Percentiles rank a stretch among this genome's conserved stretches.
phyloP scores from a whole-genome alignment of 2,797 vertebrate species.

The Limosa lapponica region DNA sequence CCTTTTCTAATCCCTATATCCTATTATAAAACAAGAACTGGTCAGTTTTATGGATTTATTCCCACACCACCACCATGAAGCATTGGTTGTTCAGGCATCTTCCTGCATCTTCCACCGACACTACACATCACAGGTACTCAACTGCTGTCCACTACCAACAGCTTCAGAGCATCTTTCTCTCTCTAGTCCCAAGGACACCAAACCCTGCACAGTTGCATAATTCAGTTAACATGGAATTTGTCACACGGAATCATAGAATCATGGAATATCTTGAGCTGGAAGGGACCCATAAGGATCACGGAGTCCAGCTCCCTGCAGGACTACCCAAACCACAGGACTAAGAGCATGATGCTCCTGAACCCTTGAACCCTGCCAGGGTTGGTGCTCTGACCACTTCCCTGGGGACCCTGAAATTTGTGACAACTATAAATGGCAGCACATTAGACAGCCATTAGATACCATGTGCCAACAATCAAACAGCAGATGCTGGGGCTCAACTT shows the following conservation, averaged over 20 bases:
- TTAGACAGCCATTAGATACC: neutral
- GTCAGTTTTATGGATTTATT: neutral
- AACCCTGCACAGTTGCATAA: neutral
- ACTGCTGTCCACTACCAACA: neutral
- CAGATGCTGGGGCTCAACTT: neutral
- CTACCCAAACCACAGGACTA: neutral
- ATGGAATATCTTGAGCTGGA: neutral
- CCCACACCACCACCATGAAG: accelerated
- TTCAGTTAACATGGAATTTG: neutral
- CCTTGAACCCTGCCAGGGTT: neutral
- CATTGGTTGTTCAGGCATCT: neutral
- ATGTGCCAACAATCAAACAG: neutral
- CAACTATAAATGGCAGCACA: neutral
- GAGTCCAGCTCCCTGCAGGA: neutral
- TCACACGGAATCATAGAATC: neutral
- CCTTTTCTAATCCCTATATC: neutral
- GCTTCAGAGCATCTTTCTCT: neutral
- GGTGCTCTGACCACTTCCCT: neutral
- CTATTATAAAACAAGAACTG: neutral
- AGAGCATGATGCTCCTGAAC: neutral
- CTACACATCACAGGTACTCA: neutral
- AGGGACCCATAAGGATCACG: neutral
- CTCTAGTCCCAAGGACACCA: neutral
- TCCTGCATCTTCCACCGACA: neutral
- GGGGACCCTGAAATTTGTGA: neutral